Evolutionary conservation across 2,888 invertebrate genomes (phyloP), one percentile per base, ranked within the genome.

Genomic region (Lordiphosa andalusiaca): DNA sequence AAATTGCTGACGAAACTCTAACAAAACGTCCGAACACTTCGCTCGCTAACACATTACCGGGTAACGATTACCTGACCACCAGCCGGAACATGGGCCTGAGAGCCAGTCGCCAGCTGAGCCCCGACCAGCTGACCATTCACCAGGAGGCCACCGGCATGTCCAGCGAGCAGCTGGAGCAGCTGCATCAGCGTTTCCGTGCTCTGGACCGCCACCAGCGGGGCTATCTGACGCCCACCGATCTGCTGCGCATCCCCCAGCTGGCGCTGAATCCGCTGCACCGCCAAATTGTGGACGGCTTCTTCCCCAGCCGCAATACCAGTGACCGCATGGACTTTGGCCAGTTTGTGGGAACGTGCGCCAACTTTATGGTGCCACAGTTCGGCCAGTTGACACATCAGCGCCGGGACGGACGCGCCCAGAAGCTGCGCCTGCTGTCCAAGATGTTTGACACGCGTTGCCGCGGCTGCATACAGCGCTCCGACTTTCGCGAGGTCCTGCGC

Each of bases 241-340:
- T 76, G 38, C 39, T 73, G 19, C 78, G 76, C 33, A 81, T 81
- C 3, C 82, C 76, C 0, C 67, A 76, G 9, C 23, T 76, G 47
- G 25, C 39, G 0, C 42, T 56, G 37, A 69, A 76, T 56, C 76
- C 76, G 1, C 10, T 81, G 23, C 65, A 73, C 25, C 64, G 59
- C 3, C 69, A 69, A 37, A 52, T 76, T 0, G 54, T 76, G 21
- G 71, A 82, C 21, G 57, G 59, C 6, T 77, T 76, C 60, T 81
- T 76, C 30, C 41, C 64, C 6, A 21, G 38, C 2, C 13, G 30
- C 4, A 30, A 35, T 1, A 7, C 2, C 1, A 5, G 6, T 6
- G 67, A 65, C 3, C 71, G 57, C 3, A 36, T 75, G 4, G 10
- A 19, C 5, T 76, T 75, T 9, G 36, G 16, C 4, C 65, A 70